phyloP scores from a whole-genome alignment of 2,113 vertebrate species.

The Corynorhinus townsendii region DNA sequence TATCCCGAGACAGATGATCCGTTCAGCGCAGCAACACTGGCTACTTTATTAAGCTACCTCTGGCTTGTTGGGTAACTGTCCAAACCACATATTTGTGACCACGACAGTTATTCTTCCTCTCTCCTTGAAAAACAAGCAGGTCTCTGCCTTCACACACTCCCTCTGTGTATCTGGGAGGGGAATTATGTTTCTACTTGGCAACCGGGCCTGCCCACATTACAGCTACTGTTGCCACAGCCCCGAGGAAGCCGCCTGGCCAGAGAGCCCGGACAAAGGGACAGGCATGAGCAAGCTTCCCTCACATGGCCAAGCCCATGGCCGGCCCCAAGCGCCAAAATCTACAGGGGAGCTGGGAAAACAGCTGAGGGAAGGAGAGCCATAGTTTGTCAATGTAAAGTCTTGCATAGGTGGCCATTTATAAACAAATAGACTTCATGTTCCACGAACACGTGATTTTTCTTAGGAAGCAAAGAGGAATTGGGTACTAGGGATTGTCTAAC shows the following conservation, averaged over 20 bases:
- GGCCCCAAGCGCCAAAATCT: not conserved
- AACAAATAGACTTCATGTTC: not conserved
- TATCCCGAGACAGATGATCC: slow-evolving; percentile 75
- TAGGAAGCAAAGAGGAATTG: not conserved
- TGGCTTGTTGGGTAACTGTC: slow-evolving; percentile 74
- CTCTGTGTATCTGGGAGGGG: slow-evolving; percentile 57
- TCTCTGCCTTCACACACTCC: slow-evolving; percentile 68
- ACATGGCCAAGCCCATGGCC: slow-evolving; percentile 34
- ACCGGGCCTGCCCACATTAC: slow-evolving; percentile 24
- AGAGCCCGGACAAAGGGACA: slow-evolving; percentile 55
- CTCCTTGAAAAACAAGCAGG: slow-evolving; percentile 78
- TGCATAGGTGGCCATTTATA: not conserved
- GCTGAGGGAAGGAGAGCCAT: not conserved
- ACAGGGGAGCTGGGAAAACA: not conserved
- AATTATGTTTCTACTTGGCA: slow-evolving; percentile 65
- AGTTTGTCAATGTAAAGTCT: not conserved
- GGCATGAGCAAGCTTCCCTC: slow-evolving; percentile 42
- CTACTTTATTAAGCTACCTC: slow-evolving; percentile 77
- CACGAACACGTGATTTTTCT: not conserved
- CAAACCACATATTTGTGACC: slow-evolving; percentile 83
- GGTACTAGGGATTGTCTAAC: slow-evolving; percentile 19
- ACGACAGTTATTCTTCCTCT: slow-evolving; percentile 82
- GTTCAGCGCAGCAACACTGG: slow-evolving; percentile 79
- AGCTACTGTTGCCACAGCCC: slow-evolving; percentile 41
- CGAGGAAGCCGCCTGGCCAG: slow-evolving; percentile 6